Conservation (phyloP, 2,113 vertebrate genomes). For the Pygoscelis antarcticus region DNA sequence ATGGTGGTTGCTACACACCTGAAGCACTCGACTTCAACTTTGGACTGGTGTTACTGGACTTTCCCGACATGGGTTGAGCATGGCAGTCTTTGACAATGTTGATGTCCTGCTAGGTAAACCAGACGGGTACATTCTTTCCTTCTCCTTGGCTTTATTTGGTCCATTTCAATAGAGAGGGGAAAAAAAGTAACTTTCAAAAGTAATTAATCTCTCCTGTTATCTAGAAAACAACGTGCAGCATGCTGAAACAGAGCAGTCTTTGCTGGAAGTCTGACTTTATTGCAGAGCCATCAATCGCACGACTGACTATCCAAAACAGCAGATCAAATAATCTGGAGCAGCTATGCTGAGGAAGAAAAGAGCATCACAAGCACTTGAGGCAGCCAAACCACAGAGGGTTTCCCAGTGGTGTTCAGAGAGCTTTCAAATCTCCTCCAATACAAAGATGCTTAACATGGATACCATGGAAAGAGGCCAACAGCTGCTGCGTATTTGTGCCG, state of each 20-base stretch:
- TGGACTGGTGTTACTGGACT: not conserved
- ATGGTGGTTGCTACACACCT: not conserved
- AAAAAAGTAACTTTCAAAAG: not conserved
- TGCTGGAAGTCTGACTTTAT: not conserved
- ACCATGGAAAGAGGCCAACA: not conserved
- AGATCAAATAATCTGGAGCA: not conserved
- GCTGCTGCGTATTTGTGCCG: not conserved
- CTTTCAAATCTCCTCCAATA: not conserved
- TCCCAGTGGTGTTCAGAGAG: not conserved
- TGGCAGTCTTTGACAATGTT: accelerated
- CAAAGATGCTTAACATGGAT: not conserved
- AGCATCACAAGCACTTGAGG: not conserved
- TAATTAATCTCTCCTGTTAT: not conserved
- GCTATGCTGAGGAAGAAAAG: not conserved
- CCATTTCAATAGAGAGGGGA: not conserved
- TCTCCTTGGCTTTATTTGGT: not conserved
- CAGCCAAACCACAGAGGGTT: not conserved
- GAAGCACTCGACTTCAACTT: not conserved
- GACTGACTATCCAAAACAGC: not conserved
- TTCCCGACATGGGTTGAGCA: not conserved
- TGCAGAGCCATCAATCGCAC: not conserved
- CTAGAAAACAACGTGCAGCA: not conserved
- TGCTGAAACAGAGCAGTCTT: not conserved
- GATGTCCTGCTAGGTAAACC: not conserved
- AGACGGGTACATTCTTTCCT: not conserved